phyloP scores from a whole-genome alignment of 2,888 invertebrate genomes.

The Drosophila kuntzei region DNA sequence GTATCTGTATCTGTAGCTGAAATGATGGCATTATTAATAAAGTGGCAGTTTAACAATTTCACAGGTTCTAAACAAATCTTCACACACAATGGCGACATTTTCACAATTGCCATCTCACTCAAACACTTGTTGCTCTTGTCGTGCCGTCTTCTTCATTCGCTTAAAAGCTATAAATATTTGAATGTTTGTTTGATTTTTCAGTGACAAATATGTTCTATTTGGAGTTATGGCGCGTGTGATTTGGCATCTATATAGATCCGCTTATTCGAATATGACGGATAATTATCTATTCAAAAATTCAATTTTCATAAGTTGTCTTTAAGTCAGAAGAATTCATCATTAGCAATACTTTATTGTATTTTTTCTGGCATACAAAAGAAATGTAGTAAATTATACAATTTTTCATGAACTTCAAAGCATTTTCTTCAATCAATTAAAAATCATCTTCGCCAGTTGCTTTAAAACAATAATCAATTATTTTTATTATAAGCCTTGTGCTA shows the following conservation, averaged over 20 bases:
- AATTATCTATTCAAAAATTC: slow-evolving; percentile 18
- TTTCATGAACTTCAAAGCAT: not conserved
- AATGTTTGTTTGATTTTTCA: slow-evolving; percentile 64
- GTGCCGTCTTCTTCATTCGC: not conserved
- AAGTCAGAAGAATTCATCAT: not conserved
- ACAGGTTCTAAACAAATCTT: slow-evolving; percentile 80
- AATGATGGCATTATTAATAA: slow-evolving; percentile 80
- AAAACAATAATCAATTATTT: slow-evolving; percentile 18
- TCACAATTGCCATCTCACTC: slow-evolving; percentile 7
- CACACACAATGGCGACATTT: slow-evolving; percentile 43
- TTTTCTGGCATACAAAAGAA: no score
- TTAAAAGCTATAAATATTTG: slow-evolving; percentile 49
- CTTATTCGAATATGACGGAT: slow-evolving; percentile 55
- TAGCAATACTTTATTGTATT: not conserved
- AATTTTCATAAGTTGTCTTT: not conserved
- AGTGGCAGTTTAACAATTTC: slow-evolving; percentile 83
- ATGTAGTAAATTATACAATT: no score
- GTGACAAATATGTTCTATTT: slow-evolving; percentile 79
- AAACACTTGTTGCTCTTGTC: slow-evolving; percentile 1
- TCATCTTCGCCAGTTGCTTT: not conserved
- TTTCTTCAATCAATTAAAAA: not conserved
- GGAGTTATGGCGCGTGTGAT: slow-evolving; percentile 77
- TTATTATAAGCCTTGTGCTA: slow-evolving; percentile 31
- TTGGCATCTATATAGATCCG: slow-evolving; percentile 45
- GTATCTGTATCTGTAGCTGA: slow-evolving; percentile 23